Conservation (phyloP, 1,140 invertebrate species). For the Pseudoatta argentina region DNA sequence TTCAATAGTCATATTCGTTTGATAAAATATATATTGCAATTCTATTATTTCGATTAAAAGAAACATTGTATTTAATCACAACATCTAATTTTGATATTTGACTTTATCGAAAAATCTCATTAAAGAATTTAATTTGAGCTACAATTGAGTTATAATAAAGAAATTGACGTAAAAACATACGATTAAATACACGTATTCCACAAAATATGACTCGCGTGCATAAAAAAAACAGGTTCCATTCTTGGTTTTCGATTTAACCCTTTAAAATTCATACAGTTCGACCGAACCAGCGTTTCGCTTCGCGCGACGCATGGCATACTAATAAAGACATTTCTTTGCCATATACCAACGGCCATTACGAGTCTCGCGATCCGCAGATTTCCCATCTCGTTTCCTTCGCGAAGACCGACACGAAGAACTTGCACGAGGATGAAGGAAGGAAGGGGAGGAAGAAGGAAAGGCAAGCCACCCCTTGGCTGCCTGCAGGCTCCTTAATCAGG, state of each 20-base stretch:
- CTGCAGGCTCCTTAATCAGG: conserved; percentile 67
- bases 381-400: conserved; percentile 55
- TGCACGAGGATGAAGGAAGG: conserved; percentile 8
- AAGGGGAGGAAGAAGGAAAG: neutral
- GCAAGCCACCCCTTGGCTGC: conserved; percentile 41
- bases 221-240: conserved; percentile 20
- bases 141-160: neutral
- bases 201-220: conserved; percentile 18
- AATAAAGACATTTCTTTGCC: conserved; percentile 61
- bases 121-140: neutral
- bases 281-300: conserved; percentile 25
- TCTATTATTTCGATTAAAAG: neutral
- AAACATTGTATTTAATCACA: neutral
- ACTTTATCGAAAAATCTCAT: neutral
- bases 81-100: neutral
- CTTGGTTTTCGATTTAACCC: conserved; percentile 23
- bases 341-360: conserved; percentile 46
- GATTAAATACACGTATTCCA: neutral
- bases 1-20: neutral
- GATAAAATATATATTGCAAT: too few species aligned
- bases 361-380: conserved; percentile 54
- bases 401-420: conserved; percentile 44
- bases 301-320: conserved; percentile 48
- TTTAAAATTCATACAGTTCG: conserved; percentile 55
- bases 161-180: neutral